Conservation (phyloP, 2,888 invertebrate species). For the Hypomecis atomaria region DNA sequence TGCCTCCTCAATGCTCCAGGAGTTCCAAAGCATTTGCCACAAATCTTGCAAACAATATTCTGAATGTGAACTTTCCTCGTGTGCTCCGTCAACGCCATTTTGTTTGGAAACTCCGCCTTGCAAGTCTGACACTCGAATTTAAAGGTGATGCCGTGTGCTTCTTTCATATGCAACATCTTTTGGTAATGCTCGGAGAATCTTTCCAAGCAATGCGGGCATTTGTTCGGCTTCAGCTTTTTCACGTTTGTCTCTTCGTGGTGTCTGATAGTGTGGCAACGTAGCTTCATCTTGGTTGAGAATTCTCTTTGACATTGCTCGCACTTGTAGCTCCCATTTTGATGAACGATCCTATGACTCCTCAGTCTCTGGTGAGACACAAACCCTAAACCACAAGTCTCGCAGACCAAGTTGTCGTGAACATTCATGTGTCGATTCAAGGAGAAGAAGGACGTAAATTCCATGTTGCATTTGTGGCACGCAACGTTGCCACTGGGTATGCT, state of each 20-base stretch:
- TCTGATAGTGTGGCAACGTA: slow-evolving; percentile 72
- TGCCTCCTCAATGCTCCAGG: slow-evolving; percentile 72
- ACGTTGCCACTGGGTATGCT: slow-evolving; percentile 63
- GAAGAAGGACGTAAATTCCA: slow-evolving; percentile 74
- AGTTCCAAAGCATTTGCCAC: slow-evolving; percentile 76
- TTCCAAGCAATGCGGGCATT: slow-evolving; percentile 77
- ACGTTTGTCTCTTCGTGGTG: slow-evolving; percentile 70
- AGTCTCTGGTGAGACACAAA: slow-evolving; percentile 77
- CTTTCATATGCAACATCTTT: slow-evolving; percentile 76
- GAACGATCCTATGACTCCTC: slow-evolving; percentile 72
- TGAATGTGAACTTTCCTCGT: slow-evolving; percentile 74
- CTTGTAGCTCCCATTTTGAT: slow-evolving; percentile 71
- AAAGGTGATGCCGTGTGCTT: slow-evolving; percentile 72
- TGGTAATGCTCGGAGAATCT: slow-evolving; percentile 75
- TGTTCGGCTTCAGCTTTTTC: slow-evolving; percentile 71
- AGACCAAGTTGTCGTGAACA: slow-evolving; percentile 75
- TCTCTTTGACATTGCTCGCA: slow-evolving; percentile 73
- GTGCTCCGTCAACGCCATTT: slow-evolving; percentile 72
- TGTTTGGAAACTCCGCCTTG: slow-evolving; percentile 64
- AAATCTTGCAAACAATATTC: slow-evolving; percentile 73
- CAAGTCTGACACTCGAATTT: slow-evolving; percentile 73
- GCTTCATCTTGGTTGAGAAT: slow-evolving; percentile 71
- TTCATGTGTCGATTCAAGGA: slow-evolving; percentile 78
- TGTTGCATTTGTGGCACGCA: slow-evolving; percentile 70
- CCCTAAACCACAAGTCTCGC: slow-evolving; percentile 76